Evolutionary conservation across 2,888 invertebrate genomes (phyloP).

Genomic region (Sinohyriopsis cumingii): DNA sequence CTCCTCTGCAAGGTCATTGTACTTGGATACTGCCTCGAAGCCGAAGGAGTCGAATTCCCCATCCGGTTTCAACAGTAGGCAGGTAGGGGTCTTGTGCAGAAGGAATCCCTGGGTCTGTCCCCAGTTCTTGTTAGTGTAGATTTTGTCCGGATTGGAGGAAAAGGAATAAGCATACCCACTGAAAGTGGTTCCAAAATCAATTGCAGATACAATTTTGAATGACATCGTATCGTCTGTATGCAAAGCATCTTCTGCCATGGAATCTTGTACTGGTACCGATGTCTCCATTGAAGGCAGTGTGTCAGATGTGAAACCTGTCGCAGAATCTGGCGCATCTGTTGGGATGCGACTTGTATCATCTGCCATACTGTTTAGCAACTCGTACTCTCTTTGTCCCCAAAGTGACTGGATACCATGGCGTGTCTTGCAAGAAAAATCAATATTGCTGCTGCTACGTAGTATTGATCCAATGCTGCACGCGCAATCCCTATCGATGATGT

Average conservation of each 20-base stretch:
- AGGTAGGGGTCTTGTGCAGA: constrained; percentile 64
- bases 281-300: constrained; percentile 10
- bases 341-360: no score
- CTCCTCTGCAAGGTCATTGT: constrained; percentile 61
- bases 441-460: no score
- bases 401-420: no score
- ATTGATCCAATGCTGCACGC: no score
- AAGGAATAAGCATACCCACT: constrained; percentile 66
- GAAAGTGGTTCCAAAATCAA: constrained; percentile 65
- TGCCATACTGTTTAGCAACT: no score
- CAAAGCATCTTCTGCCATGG: constrained; percentile 13
- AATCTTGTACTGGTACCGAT: constrained; percentile 6
- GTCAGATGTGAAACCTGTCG: neutral
- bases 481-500: no score
- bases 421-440: no score
- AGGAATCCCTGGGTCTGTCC: constrained; percentile 65
- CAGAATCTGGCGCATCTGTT: neutral
- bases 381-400: no score
- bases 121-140: constrained; percentile 66
- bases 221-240: constrained; percentile 26
- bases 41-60: constrained; percentile 64
- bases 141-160: constrained; percentile 54
- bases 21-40: constrained; percentile 63
- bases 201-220: constrained; percentile 63
- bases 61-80: constrained; percentile 58